Evolutionary conservation across 2,797 vertebrate species (phyloP), one percentile per base, ranked within the genome.

Genomic region (Melanotaenia nigrans): DNA sequence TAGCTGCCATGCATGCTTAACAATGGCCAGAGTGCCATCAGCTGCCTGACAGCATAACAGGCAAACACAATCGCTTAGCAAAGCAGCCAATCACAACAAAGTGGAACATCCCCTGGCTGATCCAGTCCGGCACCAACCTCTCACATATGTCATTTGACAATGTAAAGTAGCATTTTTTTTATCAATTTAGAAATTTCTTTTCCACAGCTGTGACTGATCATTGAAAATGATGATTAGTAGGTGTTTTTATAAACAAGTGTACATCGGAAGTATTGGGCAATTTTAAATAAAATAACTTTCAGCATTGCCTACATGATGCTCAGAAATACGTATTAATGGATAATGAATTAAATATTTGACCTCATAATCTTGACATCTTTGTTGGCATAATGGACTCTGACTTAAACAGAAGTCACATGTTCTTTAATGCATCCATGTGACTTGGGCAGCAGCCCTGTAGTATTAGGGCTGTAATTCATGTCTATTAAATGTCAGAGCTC

Each of bases 401-500:
- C n/a, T 24, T 56, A 25, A 12, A 28, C 53, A 25, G 14, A 62
- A 25, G 28, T 66, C 25, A 53, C 53, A 14, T 47, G 42, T 22
- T 25, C 18, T 72, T 30, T 45, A 28, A 79, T 32, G 6, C 36
- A 32, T 53, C 16, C 49, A 58, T 55, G 58, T 68, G 68, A 77
- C 66, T 38, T 65, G 22, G 32, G 32, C 38, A 25, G 42, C 51
- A 60, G 51, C 47, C 18, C 36, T 38, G 12, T 35, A 32, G n/a
- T 66, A 59, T 61, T 8, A 66, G 35, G 47, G 33, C 60, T 32
- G 35, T 10, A 38, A 62, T 61, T 76, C 68, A 38, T 32, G 1
- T 79, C 62, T 73, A 65, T 63, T 73, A 84, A 89, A 89, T 83
- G 83, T 84, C 80, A 79, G 13, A 8, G 38, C 71, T 70, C 67